Conservation (phyloP, 1,140 invertebrate genomes). For the Himalopsyche phryganea region DNA sequence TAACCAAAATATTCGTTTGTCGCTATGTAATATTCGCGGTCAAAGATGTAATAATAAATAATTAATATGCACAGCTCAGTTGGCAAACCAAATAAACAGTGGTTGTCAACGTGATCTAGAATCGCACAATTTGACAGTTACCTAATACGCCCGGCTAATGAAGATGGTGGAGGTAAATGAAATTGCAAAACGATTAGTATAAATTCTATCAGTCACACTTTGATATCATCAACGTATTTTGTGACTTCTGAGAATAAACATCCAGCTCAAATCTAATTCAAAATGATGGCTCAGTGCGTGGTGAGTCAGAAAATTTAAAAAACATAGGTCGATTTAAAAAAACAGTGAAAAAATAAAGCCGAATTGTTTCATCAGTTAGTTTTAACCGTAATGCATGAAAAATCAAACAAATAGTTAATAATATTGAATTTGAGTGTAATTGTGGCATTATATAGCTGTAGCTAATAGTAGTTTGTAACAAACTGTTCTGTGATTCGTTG, state of each 20-base stretch:
- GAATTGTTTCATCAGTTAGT: too few relatives aligned
- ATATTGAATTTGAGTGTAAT: too few relatives aligned
- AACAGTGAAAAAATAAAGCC: background rate
- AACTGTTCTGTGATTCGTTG: too few relatives aligned
- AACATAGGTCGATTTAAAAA: background rate
- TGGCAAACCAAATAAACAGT: background rate
- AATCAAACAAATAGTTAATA: too few relatives aligned
- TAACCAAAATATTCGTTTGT: too few relatives aligned
- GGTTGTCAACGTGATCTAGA: background rate
- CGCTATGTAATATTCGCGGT: too few relatives aligned
- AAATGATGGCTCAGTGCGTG: conserved; percentile 1
- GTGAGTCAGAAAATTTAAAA: background rate
- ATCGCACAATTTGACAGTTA: background rate
- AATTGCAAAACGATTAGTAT: background rate
- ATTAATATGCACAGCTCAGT: background rate
- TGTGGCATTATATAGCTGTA: too few relatives aligned
- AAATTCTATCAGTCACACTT: background rate
- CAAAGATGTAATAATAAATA: too few relatives aligned
- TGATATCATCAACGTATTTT: background rate
- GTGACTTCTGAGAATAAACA: background rate
- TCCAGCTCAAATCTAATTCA: background rate
- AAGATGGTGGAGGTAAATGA: too few relatives aligned
- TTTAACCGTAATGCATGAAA: too few relatives aligned
- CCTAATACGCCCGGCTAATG: too few relatives aligned
- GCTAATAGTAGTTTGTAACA: too few relatives aligned